Conservation (phyloP, 2,888 invertebrate genomes). For the Listrodromus nycthemerus region DNA sequence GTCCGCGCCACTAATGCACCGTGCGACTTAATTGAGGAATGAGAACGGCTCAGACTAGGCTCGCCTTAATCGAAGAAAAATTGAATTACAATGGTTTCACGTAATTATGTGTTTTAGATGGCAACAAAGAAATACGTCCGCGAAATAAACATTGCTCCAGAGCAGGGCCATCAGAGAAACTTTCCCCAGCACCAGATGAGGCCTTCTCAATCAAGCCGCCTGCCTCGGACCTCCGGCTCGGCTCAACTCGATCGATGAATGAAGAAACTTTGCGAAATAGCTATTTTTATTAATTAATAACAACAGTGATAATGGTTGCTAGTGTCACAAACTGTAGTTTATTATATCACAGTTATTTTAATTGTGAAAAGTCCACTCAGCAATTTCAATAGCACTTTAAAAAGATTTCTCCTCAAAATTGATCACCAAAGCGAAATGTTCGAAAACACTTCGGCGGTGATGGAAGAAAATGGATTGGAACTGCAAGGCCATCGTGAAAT, state of each 20-base stretch:
- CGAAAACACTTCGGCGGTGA: not conserved
- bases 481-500: not conserved
- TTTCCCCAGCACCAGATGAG: not conserved
- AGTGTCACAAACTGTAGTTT: too few relatives aligned
- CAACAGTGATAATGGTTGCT: not conserved
- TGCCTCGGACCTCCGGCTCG: not conserved
- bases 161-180: not conserved
- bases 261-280: not conserved
- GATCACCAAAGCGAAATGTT: not conserved
- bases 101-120: slow-evolving; percentile 49
- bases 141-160: slow-evolving; percentile 6
- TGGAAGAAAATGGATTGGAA: not conserved
- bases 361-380: too few relatives aligned
- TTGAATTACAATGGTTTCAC: slow-evolving; percentile 53
- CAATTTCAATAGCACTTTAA: too few relatives aligned
- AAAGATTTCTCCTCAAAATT: too few relatives aligned
- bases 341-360: too few relatives aligned
- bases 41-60: slow-evolving; percentile 39
- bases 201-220: not conserved
- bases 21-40: slow-evolving; percentile 60
- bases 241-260: not conserved
- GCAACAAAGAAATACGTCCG: not conserved
- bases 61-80: slow-evolving; percentile 49
- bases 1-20: slow-evolving; percentile 14
- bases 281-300: not conserved